Conservation (phyloP, 1,140 invertebrate genomes). For the Drosophila melanogaster region DNA sequence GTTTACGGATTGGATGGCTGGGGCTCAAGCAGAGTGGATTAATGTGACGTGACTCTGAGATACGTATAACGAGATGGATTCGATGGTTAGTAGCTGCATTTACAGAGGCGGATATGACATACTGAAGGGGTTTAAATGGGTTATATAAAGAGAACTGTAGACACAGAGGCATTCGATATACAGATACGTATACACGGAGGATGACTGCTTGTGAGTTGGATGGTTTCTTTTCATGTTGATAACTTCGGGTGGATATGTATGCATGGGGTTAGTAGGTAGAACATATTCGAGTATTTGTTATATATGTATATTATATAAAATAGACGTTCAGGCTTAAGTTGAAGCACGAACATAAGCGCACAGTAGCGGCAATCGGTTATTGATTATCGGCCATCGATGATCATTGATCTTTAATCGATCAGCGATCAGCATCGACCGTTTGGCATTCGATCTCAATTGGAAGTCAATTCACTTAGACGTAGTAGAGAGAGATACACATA, state of each 20-base stretch:
- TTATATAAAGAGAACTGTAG: slow-evolving; percentile 17
- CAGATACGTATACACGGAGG: slow-evolving; percentile 15
- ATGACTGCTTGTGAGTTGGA: slow-evolving; percentile 13
- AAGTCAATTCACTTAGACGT: slow-evolving; percentile 44
- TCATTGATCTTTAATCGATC: slow-evolving; percentile 9
- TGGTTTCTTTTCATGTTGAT: slow-evolving; percentile 13
- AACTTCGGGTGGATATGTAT: slow-evolving; percentile 19
- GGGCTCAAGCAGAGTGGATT: slow-evolving; percentile 20
- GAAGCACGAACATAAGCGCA: slow-evolving; percentile 75
- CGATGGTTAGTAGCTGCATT: slow-evolving; percentile 9
- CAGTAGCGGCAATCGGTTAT: slow-evolving; percentile 45
- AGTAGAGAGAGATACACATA: slow-evolving; percentile 19
- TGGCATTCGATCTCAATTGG: slow-evolving; percentile 47
- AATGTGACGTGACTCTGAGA: neutral
- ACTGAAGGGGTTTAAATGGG: neutral
- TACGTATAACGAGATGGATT: neutral
- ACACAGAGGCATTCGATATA: slow-evolving; percentile 31
- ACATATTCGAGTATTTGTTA: slow-evolving; percentile 22
- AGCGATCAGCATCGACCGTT: slow-evolving; percentile 17
- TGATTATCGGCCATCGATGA: slow-evolving; percentile 7
- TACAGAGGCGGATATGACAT: slow-evolving; percentile 21
- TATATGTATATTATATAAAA: slow-evolving; percentile 42
- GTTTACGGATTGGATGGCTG: slow-evolving; percentile 10
- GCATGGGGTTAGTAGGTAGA: slow-evolving; percentile 25
- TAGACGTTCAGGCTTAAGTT: slow-evolving; percentile 62